These are phyloP conservation scores for Thaleichthys pacificus DNA, from an alignment of 2,797 vertebrate species.

Conservation along the genomic window DNA sequence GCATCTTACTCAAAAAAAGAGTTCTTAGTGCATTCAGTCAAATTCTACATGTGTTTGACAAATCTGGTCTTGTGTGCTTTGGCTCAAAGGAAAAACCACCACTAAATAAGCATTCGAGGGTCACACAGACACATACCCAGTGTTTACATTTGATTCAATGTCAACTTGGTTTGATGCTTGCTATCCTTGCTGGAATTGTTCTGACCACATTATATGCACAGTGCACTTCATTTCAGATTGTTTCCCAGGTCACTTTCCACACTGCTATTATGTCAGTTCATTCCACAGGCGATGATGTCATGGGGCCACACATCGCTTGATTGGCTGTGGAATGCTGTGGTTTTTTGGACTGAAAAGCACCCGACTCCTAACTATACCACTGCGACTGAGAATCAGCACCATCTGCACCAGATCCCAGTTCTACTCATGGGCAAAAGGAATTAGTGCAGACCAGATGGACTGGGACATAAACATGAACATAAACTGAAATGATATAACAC, in stretches of 20 bases:
- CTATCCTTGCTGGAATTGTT: conserved; percentile 31
- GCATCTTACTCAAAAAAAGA: conserved; percentile 15
- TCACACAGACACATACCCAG: background rate
- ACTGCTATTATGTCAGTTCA: conserved; percentile 64
- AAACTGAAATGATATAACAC: background rate
- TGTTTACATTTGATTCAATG: conserved; percentile 32
- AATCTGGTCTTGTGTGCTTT: conserved; percentile 45
- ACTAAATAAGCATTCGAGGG: conserved; percentile 27
- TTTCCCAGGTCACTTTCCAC: conserved; percentile 58
- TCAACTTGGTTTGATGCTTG: conserved; percentile 45
- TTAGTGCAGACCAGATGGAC: conserved; percentile 36
- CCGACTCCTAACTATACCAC: conserved; percentile 28
- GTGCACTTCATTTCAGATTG: conserved; percentile 39
- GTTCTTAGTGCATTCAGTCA: conserved; percentile 37
- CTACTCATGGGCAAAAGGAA: conserved; percentile 40
- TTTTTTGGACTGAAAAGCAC: conserved; percentile 56
- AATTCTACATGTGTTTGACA: conserved; percentile 35
- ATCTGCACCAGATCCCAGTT: conserved; percentile 33
- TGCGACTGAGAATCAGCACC: conserved; percentile 22
- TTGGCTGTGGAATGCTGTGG: conserved; percentile 72
- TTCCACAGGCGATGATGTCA: conserved; percentile 76
- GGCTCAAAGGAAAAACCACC: conserved; percentile 39
- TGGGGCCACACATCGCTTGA: conserved; percentile 51
- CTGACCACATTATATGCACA: conserved; percentile 19
- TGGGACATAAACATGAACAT: background rate